phyloP scores from a whole-genome alignment of 2,797 vertebrate species.

The Acanthurus lineatus region DNA sequence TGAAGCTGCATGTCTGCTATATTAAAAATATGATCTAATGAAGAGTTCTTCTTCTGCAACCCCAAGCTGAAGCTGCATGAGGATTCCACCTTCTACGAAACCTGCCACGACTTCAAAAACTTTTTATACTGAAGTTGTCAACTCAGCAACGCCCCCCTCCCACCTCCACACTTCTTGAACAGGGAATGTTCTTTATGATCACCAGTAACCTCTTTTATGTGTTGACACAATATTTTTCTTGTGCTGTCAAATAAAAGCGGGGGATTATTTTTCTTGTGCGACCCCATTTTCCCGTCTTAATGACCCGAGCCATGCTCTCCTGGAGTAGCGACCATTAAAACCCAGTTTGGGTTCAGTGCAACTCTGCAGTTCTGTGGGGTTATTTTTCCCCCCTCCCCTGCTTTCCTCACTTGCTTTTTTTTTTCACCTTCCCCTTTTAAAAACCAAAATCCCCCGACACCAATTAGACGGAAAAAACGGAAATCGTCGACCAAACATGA shows the following conservation, averaged over 20 bases:
- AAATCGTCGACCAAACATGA: slow-evolving; percentile 85
- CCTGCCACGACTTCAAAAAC: slow-evolving; percentile 40
- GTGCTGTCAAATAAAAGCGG: slow-evolving; percentile 83
- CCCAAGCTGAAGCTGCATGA: slow-evolving; percentile 46
- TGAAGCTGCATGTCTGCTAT: slow-evolving; percentile 44
- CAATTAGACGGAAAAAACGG: slow-evolving; percentile 85
- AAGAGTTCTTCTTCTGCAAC: slow-evolving; percentile 18
- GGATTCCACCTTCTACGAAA: slow-evolving; percentile 44
- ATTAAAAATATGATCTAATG: neutral
- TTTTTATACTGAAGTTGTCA: slow-evolving; percentile 47
- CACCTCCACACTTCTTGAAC: slow-evolving; percentile 35
- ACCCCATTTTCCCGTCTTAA: slow-evolving; percentile 80
- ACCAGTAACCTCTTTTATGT: slow-evolving; percentile 75
- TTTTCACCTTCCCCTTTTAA: slow-evolving; percentile 62
- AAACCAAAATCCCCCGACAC: slow-evolving; percentile 81
- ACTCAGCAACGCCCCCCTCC: slow-evolving; percentile 34
- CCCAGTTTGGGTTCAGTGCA: slow-evolving; percentile 76
- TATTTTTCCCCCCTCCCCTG: slow-evolving; percentile 32
- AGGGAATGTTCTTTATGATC: slow-evolving; percentile 76
- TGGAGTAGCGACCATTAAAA: slow-evolving; percentile 76
- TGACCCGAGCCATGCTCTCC: slow-evolving; percentile 75
- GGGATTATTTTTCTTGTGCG: slow-evolving; percentile 80
- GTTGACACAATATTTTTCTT: slow-evolving; percentile 84
- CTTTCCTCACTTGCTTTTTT: slow-evolving; percentile 57
- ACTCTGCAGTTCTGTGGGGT: slow-evolving; percentile 72